Base-by-base conservation (phyloP, 2,888 invertebrate species). In the Ligdia adustata region DNA sequence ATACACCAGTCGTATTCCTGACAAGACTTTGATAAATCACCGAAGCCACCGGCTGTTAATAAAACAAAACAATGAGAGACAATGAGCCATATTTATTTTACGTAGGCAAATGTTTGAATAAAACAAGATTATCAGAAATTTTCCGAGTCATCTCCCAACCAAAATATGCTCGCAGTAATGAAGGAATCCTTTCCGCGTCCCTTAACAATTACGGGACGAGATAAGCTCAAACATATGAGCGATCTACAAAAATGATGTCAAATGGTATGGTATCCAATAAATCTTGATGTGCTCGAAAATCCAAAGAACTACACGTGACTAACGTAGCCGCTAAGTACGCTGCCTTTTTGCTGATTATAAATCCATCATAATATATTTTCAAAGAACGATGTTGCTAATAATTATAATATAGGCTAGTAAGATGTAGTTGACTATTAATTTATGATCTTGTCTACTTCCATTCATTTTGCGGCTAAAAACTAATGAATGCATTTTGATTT, bases 181-280 rank as follows among this genome's bases (percentile, higher is more conserved):
- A 64, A 52, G 52, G 62, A 60, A 69, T 60, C 62, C 60, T 60
- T 68, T 66, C 56, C 52, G 62, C 52, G 64, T 68, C 62, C 64
- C 69, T 66, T 66, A 62, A 55, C 55, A 68, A 72, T 74, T 66
- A 64, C 66, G 60, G 57, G 62, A 61, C 52, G 61, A 72, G 72
- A 76, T 74, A 66, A 52, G 42, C 55, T 53, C 60, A 65, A 71
- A 68, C 75, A 78, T 82, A 80, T 74, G 72, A 78, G 67, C 70
- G 74, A 79, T 76, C 66, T 62, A 67, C 59, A 64, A 67, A 72
- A 70, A 65, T 69, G 66, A 65, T 72, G 73, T 70, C 68, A 70
- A 79, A 72, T 11, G n/a, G 9, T n/a, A 29, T 13, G 26, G 24
- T 39, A 7, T n/a, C n/a, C 11, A 20, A 9, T 3, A 20, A 11